Evolutionary conservation across 2,113 vertebrate genomes (phyloP).

Genomic region (Benthochromis sp.): DNA sequence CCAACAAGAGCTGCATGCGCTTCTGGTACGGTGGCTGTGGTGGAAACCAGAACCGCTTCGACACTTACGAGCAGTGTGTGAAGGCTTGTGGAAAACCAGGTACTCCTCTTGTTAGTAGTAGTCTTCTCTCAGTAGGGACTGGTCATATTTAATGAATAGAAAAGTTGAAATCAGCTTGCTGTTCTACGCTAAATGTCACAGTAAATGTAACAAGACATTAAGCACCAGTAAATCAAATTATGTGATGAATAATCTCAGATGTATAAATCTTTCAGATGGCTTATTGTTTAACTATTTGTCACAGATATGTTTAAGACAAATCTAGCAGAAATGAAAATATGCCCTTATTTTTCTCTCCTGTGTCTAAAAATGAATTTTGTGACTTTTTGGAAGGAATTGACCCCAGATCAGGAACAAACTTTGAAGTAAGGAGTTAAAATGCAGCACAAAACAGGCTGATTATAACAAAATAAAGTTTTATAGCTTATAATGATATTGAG

Average conservation of each 20-base stretch:
- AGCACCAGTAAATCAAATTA: not conserved
- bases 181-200: not conserved
- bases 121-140: not conserved
- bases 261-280: not conserved
- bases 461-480: not conserved
- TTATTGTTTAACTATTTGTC: not conserved
- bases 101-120: constrained; percentile 10
- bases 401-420: not conserved
- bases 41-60: constrained; percentile 88
- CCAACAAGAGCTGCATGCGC: constrained; percentile 75
- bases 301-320: not conserved
- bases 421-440: not conserved
- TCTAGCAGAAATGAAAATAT: not conserved
- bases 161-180: not conserved
- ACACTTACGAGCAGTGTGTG: constrained; percentile 81
- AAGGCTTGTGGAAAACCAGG: constrained; percentile 77
- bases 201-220: not conserved
- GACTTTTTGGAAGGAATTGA: not conserved
- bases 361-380: not conserved
- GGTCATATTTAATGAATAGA: not conserved
- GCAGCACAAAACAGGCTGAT: not conserved
- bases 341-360: not conserved
- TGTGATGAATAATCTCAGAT: not conserved
- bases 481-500: not conserved
- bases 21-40: constrained; percentile 95